A percentile compares a stretch with the other conserved stretches of the same genome.
These are phyloP conservation scores for Volucella inflata DNA, from an alignment of 2,888 invertebrate genomes.

Conservation along the genomic window DNA sequence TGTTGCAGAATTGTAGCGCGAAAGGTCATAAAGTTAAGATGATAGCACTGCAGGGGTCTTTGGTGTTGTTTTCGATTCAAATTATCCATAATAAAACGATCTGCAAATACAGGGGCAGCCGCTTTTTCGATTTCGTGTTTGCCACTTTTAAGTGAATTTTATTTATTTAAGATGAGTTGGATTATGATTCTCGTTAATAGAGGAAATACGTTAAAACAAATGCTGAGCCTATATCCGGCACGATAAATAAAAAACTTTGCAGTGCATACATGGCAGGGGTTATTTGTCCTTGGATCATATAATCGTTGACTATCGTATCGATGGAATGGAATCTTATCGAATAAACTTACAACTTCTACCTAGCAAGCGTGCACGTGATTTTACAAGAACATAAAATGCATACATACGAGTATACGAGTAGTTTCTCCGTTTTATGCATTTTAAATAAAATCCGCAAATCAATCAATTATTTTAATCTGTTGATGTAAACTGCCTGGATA, in stretches of 20 bases:
- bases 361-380: too few relatives aligned
- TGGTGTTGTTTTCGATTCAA: slow-evolving; percentile 59
- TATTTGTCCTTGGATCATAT: slow-evolving; percentile 57
- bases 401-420: neutral
- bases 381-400: too few relatives aligned
- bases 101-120: slow-evolving; percentile 53
- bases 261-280: slow-evolving; percentile 1
- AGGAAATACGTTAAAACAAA: slow-evolving; percentile 34
- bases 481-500: slow-evolving; percentile 73
- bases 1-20: slow-evolving; percentile 56
- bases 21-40: slow-evolving; percentile 65
- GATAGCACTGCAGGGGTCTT: slow-evolving; percentile 42
- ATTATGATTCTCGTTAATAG: slow-evolving; percentile 57
- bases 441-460: slow-evolving; percentile 74
- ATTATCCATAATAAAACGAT: slow-evolving; percentile 73
- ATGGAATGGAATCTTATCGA: slow-evolving; percentile 59
- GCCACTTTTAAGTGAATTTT: slow-evolving; percentile 55
- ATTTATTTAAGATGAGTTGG: slow-evolving; percentile 35
- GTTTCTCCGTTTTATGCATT: slow-evolving; percentile 64
- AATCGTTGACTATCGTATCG: slow-evolving; percentile 62
- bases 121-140: slow-evolving; percentile 29
- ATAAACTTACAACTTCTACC: slow-evolving; percentile 7
- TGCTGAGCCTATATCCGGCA: neutral
- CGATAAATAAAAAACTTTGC: slow-evolving; percentile 44
- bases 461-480: slow-evolving; percentile 69